A percentile compares a stretch with the other conserved stretches of the same genome.
Evolutionary conservation across 2,888 invertebrate genomes (phyloP).

Genomic region (Enchytraeus crypticus): DNA sequence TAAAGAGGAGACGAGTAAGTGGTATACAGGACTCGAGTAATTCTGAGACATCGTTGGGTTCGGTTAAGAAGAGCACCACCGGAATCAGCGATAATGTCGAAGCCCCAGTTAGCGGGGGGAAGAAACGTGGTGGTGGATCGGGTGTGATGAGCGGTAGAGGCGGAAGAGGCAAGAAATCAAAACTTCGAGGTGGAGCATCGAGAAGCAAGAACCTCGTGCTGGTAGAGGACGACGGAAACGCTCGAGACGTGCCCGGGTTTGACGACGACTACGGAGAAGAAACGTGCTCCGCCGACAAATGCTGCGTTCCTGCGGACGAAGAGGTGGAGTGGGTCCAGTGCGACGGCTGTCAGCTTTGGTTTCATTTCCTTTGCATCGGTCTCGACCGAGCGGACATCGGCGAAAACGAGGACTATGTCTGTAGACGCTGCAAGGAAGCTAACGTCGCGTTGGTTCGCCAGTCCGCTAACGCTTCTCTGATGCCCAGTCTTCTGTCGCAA

Average conservation of each 20-base stretch:
- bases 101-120: neutral
- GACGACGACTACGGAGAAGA: conserved; percentile 22
- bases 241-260: no score
- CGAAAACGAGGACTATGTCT: conserved; percentile 78
- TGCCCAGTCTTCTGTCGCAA: no score
- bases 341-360: conserved; percentile 94
- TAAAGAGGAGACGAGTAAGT: no score
- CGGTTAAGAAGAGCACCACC: no score
- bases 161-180: neutral
- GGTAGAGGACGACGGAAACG: no score
- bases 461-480: no score
- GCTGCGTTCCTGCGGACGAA: conserved; percentile 54
- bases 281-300: conserved; percentile 40
- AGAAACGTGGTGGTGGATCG: neutral
- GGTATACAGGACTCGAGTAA: no score
- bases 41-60: no score
- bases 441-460: no score
- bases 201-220: no score
- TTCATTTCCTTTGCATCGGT: conserved; percentile 91
- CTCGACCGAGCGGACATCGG: conserved; percentile 67
- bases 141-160: neutral
- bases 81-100: neutral
- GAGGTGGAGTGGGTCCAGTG: conserved; percentile 96
- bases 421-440: conserved; percentile 46
- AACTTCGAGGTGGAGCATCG: neutral